phyloP scores from a whole-genome alignment of 2,113 vertebrate genomes.

The Athene cunicularia region DNA sequence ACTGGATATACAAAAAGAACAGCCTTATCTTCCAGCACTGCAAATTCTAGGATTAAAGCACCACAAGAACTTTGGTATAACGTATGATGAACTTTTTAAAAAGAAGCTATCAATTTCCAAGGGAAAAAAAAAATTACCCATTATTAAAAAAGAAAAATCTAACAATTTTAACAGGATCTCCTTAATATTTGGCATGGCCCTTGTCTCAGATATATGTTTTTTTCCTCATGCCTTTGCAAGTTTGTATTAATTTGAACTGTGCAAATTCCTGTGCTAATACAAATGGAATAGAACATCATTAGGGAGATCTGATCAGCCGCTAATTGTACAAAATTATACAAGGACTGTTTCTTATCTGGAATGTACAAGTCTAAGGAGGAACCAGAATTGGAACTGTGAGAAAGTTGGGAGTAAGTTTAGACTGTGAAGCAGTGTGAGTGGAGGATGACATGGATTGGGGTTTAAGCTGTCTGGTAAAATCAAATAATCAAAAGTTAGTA shows the following conservation, averaged over 20 bases:
- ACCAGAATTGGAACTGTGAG: background rate
- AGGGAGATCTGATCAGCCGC: background rate
- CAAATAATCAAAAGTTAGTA: background rate
- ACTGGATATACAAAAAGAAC: background rate
- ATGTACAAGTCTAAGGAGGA: background rate
- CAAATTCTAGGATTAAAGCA: background rate
- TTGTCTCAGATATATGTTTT: background rate
- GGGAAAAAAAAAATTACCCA: background rate
- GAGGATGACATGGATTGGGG: background rate
- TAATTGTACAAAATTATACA: background rate
- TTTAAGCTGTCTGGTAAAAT: background rate
- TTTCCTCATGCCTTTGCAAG: background rate
- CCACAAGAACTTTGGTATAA: background rate
- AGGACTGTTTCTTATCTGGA: background rate
- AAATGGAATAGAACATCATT: background rate
- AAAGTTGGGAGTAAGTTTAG: background rate
- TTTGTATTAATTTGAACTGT: background rate
- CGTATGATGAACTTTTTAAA: background rate
- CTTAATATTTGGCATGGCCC: background rate
- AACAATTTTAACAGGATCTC: background rate
- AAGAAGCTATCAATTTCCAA: background rate
- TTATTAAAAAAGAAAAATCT: background rate
- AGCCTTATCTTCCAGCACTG: background rate
- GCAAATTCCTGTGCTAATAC: background rate
- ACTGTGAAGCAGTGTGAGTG: background rate